These are phyloP conservation scores for Polyommatus icarus DNA, from an alignment of 2,888 invertebrate species.

Conservation along the genomic window DNA sequence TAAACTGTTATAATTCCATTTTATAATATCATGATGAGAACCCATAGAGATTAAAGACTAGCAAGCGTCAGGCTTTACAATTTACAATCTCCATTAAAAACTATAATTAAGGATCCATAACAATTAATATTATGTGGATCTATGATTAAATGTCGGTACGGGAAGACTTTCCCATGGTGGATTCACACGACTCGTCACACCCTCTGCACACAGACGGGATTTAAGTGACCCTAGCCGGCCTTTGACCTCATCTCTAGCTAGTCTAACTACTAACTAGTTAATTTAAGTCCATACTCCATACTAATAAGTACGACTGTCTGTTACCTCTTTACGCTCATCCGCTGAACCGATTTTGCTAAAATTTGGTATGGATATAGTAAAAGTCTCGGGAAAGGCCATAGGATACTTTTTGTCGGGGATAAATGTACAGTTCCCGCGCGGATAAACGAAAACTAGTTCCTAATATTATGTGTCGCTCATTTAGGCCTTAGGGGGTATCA, in stretches of 20 bases:
- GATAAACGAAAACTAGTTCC: no score
- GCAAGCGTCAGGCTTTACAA: neutral
- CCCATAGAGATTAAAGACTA: neutral
- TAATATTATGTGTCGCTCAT: no score
- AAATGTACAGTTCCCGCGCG: no score
- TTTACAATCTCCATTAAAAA: neutral
- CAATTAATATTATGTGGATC: neutral
- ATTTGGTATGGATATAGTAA: no score
- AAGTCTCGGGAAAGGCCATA: no score
- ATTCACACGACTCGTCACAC: conserved; percentile 75
- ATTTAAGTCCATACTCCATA: no score
- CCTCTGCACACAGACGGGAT: conserved; percentile 56
- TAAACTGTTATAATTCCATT: neutral
- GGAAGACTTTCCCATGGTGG: conserved; percentile 62
- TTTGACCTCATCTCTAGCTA: conserved; percentile 14
- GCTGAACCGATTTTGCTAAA: no score
- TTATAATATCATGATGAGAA: neutral
- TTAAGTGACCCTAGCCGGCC: conserved; percentile 24
- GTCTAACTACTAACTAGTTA: neutral
- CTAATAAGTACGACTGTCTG: no score
- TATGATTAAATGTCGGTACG: conserved; percentile 33
- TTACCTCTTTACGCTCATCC: no score
- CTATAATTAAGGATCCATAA: neutral
- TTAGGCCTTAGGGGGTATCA: no score
- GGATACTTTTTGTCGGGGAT: no score